Conservation (phyloP, 2,797 vertebrate species). For the Synanceia verrucosa region DNA sequence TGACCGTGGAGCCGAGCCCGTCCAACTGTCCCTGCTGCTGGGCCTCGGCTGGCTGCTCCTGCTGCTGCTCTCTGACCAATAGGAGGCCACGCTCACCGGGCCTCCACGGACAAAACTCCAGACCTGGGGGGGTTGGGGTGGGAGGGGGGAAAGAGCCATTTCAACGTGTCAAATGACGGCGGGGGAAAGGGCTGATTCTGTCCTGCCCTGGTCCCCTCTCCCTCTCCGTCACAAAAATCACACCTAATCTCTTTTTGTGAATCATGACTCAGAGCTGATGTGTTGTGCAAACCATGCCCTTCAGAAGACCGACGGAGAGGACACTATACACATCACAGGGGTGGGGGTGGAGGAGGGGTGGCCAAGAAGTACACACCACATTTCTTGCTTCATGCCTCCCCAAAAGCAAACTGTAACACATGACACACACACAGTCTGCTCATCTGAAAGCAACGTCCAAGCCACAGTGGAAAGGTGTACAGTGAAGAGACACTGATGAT, state of each 20-base stretch:
- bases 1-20: conserved; percentile 54
- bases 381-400: conserved; percentile 49
- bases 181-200: conserved; percentile 32
- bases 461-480: conserved; percentile 46
- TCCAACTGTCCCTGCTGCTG: conserved; percentile 40
- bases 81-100: conserved; percentile 19
- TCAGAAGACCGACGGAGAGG: conserved; percentile 3
- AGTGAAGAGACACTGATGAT: conserved; percentile 59
- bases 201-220: conserved; percentile 30
- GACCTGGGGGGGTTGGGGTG: conserved; percentile 14
- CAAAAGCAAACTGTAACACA: conserved; percentile 46
- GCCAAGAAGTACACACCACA: conserved; percentile 48
- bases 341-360: neutral
- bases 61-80: conserved; percentile 60
- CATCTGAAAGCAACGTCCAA: conserved; percentile 20
- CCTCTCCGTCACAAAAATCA: conserved; percentile 54
- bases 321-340: neutral
- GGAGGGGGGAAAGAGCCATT: conserved; percentile 43
- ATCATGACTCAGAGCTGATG: conserved; percentile 62
- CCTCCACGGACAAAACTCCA: conserved; percentile 49
- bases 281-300: conserved; percentile 39
- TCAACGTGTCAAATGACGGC: conserved; percentile 62
- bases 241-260: conserved; percentile 70
- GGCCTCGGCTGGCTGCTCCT: conserved; percentile 63
- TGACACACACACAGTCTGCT: conserved; percentile 41